Evolutionary conservation across 2,888 invertebrate species (phyloP), one percentile per base, ranked within the genome.

Genomic region (Campoplex nolae): DNA sequence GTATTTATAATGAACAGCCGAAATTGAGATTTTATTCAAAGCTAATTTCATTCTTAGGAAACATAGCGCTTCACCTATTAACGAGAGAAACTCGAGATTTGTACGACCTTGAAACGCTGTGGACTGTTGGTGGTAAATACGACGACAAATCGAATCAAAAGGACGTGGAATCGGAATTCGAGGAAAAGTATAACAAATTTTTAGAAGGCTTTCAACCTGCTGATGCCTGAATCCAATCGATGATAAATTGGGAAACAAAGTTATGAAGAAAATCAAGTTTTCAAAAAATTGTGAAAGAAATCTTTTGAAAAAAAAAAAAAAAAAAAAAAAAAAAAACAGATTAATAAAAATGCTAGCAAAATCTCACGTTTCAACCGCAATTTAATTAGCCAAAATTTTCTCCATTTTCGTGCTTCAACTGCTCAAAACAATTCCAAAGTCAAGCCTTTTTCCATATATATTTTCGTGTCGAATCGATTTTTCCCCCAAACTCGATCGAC

Each of bases 51-150:
- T 62, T 54, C 32, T 1, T 56, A 98, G 98, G 98, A 87, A 99
- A 99, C 93, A 98, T 99, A 91, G 97, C 97, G 6, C 94, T 99
- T 51, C 99, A 99, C 92, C 96, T 99, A 89, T 98, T 99, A 94
- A 96, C 97, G 48, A 95, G 95, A 16, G 95, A 96, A 89, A 95
- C 96, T 1, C 95, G 99, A 90, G 94, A 95, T 88, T 92, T 95
- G 8, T 99, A 98, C 94, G 98, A 99, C 94, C 95, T 99, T 88
- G 99, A 99, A 94, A 97, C 97, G 0, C 95, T 99, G 54, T 99
- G 99, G 99, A 96, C 97, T 58, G 96, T 98, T 28, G 99, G 99
- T 2, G 95, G 96, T 0, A 96, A 97, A 91, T 98, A 96, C 95
- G 99, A 99, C 94, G 96, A 96, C 67, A 95, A 97, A 92, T 95